Conservation (phyloP, 2,888 invertebrate genomes). For the Cataglyphis cursor region DNA sequence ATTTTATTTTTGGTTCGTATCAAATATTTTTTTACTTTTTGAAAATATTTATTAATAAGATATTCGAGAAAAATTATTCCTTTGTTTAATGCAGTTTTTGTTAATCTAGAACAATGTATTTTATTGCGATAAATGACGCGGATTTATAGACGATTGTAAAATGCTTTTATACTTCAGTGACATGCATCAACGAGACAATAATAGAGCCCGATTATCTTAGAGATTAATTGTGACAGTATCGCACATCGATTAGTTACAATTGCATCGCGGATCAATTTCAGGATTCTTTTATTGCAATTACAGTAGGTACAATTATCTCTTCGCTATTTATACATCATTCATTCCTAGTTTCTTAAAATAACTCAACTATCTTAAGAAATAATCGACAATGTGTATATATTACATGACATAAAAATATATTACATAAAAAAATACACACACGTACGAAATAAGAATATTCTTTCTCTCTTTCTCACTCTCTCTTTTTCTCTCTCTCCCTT, state of each 20-base stretch:
- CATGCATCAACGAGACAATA: constrained; percentile 15
- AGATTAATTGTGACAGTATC: constrained; percentile 31
- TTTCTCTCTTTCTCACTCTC: no score
- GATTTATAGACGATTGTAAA: constrained; percentile 21
- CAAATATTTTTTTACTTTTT: background rate
- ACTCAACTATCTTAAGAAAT: background rate
- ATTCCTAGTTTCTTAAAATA: background rate
- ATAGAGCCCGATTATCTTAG: constrained; percentile 4
- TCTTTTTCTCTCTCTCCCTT: no score
- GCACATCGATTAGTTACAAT: constrained; percentile 26
- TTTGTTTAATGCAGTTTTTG: background rate
- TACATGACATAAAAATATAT: no score
- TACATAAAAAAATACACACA: no score
- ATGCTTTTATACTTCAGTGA: background rate
- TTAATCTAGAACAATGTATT: background rate
- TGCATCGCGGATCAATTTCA: constrained; percentile 11
- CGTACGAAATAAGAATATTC: no score
- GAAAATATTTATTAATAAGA: background rate
- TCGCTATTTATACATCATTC: background rate
- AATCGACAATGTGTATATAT: no score
- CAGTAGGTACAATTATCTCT: background rate
- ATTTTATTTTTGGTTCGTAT: background rate
- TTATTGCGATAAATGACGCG: background rate
- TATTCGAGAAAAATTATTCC: background rate
- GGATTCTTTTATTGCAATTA: constrained; percentile 3